Evolutionary conservation across 2,888 invertebrate genomes (phyloP).

Genomic region (Platycnemis pennipes): DNA sequence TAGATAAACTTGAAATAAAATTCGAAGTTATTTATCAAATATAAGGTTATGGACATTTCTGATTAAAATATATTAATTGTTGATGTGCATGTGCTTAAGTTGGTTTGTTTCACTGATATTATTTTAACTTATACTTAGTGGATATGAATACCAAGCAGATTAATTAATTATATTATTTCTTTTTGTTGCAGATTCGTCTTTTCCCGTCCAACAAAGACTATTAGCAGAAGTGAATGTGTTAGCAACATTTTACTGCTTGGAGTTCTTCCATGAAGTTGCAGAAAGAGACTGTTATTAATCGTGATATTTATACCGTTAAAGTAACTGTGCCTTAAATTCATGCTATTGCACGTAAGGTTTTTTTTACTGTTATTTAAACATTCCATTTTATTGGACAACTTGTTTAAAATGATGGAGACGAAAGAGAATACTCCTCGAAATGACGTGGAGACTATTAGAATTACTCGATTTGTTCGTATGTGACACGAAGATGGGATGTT

Average conservation of each 20-base stretch:
- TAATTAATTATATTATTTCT: neutral
- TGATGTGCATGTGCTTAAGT: no score
- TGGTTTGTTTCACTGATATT: no score
- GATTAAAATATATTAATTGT: no score
- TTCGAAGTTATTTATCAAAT: no score
- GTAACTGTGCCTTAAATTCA: neutral
- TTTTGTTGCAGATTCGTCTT: neutral
- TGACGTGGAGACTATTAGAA: no score
- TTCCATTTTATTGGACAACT: neutral
- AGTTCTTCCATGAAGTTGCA: neutral
- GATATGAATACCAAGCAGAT: no score
- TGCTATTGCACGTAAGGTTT: neutral
- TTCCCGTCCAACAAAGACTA: neutral
- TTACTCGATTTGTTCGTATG: no score
- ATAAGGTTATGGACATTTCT: no score
- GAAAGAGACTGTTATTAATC: neutral
- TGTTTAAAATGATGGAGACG: neutral
- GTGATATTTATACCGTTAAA: neutral
- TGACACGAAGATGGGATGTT: no score
- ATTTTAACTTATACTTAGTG: no score
- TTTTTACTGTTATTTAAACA: conserved; percentile 3
- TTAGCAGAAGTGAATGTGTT: neutral
- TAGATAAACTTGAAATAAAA: no score
- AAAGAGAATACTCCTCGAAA: no score
- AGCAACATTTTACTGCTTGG: neutral